These are phyloP conservation scores for Propsilocerus akamusi DNA, from an alignment of 1,140 invertebrate species.

Conservation along the genomic window DNA sequence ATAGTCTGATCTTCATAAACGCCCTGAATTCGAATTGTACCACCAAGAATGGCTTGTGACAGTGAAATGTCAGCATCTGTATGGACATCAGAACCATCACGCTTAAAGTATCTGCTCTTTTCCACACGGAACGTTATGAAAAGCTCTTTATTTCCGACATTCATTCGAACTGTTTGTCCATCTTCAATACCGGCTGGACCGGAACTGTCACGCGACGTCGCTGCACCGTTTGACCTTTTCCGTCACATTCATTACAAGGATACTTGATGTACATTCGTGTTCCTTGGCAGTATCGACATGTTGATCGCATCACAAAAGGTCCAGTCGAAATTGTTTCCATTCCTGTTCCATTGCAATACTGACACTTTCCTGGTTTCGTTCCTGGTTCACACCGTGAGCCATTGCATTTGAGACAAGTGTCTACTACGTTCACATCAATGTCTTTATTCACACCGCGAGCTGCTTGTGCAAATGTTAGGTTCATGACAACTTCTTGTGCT, in stretches of 20 bases:
- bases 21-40: slow-evolving; percentile 77
- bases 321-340: slow-evolving; percentile 82
- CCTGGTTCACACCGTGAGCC: slow-evolving; percentile 75
- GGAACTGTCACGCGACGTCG: slow-evolving; percentile 78
- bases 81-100: slow-evolving; percentile 89
- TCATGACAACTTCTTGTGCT: slow-evolving; percentile 81
- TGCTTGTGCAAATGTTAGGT: slow-evolving; percentile 87
- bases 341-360: slow-evolving; percentile 92
- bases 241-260: slow-evolving; percentile 84
- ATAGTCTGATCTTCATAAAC: slow-evolving; percentile 87
- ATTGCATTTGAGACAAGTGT: slow-evolving; percentile 76
- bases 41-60: slow-evolving; percentile 84
- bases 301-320: slow-evolving; percentile 93
- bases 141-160: slow-evolving; percentile 75
- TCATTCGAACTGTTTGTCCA: slow-evolving; percentile 88
- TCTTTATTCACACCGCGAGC: slow-evolving; percentile 92
- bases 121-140: slow-evolving; percentile 79
- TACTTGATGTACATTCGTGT: slow-evolving; percentile 69
- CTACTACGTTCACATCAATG: slow-evolving; percentile 76
- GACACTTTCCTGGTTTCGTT: slow-evolving; percentile 69
- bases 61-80: slow-evolving; percentile 73
- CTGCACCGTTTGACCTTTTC: slow-evolving; percentile 80
- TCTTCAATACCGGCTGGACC: slow-evolving; percentile 94
- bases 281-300: slow-evolving; percentile 86
- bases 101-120: slow-evolving; percentile 73